phyloP scores from a whole-genome alignment of 1,140 invertebrate genomes.

The Drosophila malerkotliana region DNA sequence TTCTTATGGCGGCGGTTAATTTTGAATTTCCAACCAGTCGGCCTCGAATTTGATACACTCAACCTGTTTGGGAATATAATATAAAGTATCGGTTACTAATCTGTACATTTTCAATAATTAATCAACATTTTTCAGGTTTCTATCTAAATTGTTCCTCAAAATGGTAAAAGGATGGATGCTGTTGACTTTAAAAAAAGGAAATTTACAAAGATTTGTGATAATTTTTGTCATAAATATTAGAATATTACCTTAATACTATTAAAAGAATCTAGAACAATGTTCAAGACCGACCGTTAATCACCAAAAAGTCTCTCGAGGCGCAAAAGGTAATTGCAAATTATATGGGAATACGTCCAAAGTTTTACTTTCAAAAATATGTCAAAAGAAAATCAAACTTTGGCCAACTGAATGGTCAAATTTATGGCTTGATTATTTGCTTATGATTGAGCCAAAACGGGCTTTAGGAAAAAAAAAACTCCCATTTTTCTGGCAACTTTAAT shows the following conservation, averaged over 20 bases:
- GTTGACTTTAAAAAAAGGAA: too few relatives aligned
- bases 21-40: slow-evolving; percentile 32
- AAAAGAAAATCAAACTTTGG: slow-evolving; percentile 54
- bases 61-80: slow-evolving; percentile 21
- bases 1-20: slow-evolving; percentile 10
- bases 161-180: neutral
- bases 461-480: slow-evolving; percentile 30
- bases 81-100: neutral
- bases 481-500: slow-evolving; percentile 74
- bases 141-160: neutral
- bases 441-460: slow-evolving; percentile 48
- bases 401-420: slow-evolving; percentile 66
- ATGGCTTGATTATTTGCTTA: slow-evolving; percentile 81
- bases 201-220: too few relatives aligned
- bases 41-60: slow-evolving; percentile 9
- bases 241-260: too few relatives aligned
- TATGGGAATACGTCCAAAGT: slow-evolving; percentile 57
- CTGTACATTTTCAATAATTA: slow-evolving; percentile 3
- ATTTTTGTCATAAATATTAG: neutral
- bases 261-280: slow-evolving; percentile 35
- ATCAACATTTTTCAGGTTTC: neutral
- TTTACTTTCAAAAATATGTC: slow-evolving; percentile 69
- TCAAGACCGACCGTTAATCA: slow-evolving; percentile 55
- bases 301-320: slow-evolving; percentile 47
- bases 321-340: slow-evolving; percentile 69